Conservation (phyloP, 2,113 vertebrate species). For the Megaceryle torquata region DNA sequence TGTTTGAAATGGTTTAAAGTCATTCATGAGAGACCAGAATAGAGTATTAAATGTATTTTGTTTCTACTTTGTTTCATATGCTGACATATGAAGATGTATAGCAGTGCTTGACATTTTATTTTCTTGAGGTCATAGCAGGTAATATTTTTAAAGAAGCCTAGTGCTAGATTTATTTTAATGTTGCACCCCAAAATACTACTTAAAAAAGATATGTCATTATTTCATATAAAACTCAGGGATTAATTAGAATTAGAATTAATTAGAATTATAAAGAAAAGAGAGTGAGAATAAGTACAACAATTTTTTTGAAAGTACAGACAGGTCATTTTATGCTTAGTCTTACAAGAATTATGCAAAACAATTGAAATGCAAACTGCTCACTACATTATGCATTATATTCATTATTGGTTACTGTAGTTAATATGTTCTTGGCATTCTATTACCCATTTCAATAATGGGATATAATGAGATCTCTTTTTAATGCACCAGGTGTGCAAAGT, state of each 20-base stretch:
- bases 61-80: neutral
- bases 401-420: neutral
- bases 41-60: neutral
- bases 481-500: neutral
- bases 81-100: neutral
- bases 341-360: neutral
- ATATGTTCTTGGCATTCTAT: neutral
- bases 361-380: neutral
- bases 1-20: neutral
- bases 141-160: neutral
- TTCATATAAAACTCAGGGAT: neutral
- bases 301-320: neutral
- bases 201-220: neutral
- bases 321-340: neutral
- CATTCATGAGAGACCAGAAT: neutral
- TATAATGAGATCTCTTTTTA: neutral
- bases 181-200: neutral
- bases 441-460: neutral
- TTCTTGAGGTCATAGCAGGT: neutral
- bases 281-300: neutral
- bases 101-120: neutral
- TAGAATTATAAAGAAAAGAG: neutral
- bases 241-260: neutral
- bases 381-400: neutral
- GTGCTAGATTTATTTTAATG: neutral